A percentile compares a stretch with the other conserved stretches of the same genome.
These are phyloP conservation scores for Coleophora deauratella DNA, from an alignment of 2,888 invertebrate species.

Conservation along the genomic window DNA sequence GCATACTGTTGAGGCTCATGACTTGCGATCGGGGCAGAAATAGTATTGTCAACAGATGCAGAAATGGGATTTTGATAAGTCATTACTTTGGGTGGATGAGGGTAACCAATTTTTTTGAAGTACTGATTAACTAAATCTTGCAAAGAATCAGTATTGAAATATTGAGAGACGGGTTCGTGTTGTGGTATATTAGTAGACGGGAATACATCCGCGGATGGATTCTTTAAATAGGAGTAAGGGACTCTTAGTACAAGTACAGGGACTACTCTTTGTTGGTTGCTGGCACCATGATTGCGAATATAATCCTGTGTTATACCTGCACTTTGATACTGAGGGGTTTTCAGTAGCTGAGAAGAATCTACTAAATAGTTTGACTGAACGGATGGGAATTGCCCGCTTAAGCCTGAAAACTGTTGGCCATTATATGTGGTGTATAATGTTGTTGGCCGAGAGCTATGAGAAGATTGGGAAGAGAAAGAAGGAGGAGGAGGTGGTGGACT, in stretches of 20 bases:
- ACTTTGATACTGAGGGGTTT: constrained; percentile 62
- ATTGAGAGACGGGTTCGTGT: constrained; percentile 67
- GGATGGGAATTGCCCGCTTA: constrained; percentile 61
- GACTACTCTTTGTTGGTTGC: constrained; percentile 57
- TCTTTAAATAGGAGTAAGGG: constrained; percentile 70
- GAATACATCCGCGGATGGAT: constrained; percentile 67
- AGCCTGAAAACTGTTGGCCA: constrained; percentile 55
- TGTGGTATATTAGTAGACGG: constrained; percentile 63
- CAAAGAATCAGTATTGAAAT: constrained; percentile 70
- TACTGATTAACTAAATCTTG: constrained; percentile 72
- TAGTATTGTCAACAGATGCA: constrained; percentile 23
- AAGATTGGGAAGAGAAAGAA: constrained; percentile 16
- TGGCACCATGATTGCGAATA: constrained; percentile 48
- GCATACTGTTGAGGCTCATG: constrained; percentile 52
- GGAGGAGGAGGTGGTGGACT: constrained; percentile 37
- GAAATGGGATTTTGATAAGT: constrained; percentile 36
- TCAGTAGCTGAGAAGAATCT: constrained; percentile 53
- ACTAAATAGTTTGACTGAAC: constrained; percentile 66
- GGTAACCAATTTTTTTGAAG: constrained; percentile 58
- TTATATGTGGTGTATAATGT: constrained; percentile 65
- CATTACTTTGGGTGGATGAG: constrained; percentile 54
- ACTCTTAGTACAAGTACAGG: constrained; percentile 75
- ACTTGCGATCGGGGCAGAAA: constrained; percentile 19
- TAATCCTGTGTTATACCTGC: constrained; percentile 65
- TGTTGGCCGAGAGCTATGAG: constrained; percentile 28